These are phyloP conservation scores for Idaea aversata DNA, from an alignment of 2,888 invertebrate genomes.

Conservation along the genomic window DNA sequence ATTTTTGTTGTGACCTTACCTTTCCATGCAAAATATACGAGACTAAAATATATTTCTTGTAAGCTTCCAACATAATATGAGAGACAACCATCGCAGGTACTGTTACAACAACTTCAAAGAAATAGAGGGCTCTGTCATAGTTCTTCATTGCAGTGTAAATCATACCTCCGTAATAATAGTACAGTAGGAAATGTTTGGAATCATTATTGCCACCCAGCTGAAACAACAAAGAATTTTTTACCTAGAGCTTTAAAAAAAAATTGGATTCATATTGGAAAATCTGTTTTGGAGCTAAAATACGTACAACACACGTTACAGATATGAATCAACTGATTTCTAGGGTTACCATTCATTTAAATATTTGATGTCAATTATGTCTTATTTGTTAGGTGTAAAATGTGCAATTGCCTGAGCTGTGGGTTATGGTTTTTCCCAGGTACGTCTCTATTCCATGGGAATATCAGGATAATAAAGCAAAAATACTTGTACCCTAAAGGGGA, in stretches of 20 bases:
- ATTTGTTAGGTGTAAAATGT: no score
- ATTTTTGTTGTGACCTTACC: slow-evolving; percentile 63
- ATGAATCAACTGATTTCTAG: no score
- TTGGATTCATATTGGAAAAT: neutral
- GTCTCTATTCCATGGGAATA: no score
- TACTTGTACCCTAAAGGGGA: no score
- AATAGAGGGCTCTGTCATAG: slow-evolving; percentile 95
- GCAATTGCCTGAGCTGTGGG: no score
- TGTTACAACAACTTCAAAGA: slow-evolving; percentile 96
- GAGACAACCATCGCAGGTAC: slow-evolving; percentile 97
- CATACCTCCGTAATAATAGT: slow-evolving; percentile 99
- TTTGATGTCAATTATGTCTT: no score
- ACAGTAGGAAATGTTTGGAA: slow-evolving; percentile 93
- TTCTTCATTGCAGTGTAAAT: slow-evolving; percentile 96
- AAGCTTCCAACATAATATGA: slow-evolving; percentile 98
- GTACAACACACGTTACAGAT: no score
- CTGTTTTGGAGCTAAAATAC: no score
- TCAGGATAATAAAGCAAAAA: no score
- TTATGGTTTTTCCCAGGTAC: no score
- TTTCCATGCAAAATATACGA: slow-evolving; percentile 95
- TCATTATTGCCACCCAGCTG: slow-evolving; percentile 88
- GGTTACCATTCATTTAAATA: no score
- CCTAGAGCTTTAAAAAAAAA: neutral
- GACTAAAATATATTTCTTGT: slow-evolving; percentile 97
- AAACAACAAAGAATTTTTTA: slow-evolving; percentile 22